phyloP scores from a whole-genome alignment of 2,888 invertebrate species.

The Drosophila lutescens region DNA sequence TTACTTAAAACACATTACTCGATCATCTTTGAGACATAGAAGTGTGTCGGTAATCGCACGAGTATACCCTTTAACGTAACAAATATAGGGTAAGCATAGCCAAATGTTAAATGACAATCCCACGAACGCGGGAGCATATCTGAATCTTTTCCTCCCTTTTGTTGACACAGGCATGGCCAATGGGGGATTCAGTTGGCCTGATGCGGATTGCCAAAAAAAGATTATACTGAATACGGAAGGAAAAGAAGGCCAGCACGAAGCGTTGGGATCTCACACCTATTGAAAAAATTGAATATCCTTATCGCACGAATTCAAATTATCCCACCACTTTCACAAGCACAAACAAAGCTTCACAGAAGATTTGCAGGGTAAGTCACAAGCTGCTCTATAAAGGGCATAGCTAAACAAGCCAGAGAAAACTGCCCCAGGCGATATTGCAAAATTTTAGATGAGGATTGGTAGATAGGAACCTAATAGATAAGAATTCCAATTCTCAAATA shows the following conservation, averaged over 20 bases:
- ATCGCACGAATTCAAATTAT: slow-evolving; percentile 75
- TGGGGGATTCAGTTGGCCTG: slow-evolving; percentile 70
- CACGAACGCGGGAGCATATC: slow-evolving; percentile 18
- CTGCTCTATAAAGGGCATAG: too few species aligned
- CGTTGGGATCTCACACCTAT: neutral
- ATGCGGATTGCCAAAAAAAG: slow-evolving; percentile 70
- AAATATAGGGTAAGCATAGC: neutral
- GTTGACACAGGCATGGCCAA: slow-evolving; percentile 45
- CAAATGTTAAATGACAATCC: slow-evolving; percentile 62
- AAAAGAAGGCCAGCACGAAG: slow-evolving; percentile 4
- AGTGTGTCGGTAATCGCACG: neutral
- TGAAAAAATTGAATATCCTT: slow-evolving; percentile 69
- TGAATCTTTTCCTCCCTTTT: slow-evolving; percentile 2
- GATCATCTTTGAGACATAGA: too few species aligned
- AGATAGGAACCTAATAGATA: too few species aligned
- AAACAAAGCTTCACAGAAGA: too few species aligned
- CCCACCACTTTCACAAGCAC: slow-evolving; percentile 37
- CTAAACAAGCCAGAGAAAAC: too few species aligned
- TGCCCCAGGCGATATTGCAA: too few species aligned
- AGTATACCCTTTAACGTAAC: neutral
- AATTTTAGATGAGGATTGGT: too few species aligned
- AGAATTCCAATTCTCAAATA: too few species aligned
- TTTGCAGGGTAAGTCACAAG: too few species aligned
- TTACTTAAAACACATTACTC: too few species aligned
- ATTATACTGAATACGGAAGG: slow-evolving; percentile 15